These are phyloP conservation scores for Blennius ocellaris DNA, from an alignment of 2,113 vertebrate species.

Conservation along the genomic window DNA sequence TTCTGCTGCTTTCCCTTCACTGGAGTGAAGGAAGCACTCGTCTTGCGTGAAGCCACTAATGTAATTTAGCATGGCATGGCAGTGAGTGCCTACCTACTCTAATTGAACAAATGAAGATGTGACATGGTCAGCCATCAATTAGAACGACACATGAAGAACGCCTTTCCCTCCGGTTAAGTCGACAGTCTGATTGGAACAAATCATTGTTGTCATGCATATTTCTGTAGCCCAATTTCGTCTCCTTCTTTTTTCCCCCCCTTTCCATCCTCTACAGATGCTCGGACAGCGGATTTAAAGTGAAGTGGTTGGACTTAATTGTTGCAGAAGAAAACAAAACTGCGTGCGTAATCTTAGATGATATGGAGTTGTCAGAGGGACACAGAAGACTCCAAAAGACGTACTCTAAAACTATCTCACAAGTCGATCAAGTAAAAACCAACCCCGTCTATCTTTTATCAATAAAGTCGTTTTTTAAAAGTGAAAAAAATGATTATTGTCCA, in stretches of 20 bases:
- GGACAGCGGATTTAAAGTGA: constrained; percentile 50
- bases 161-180: constrained; percentile 54
- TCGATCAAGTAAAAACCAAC: neutral
- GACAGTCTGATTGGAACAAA: constrained; percentile 58
- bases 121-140: constrained; percentile 83
- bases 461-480: too few species aligned
- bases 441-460: too few species aligned
- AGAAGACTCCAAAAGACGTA: neutral
- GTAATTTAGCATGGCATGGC: constrained; percentile 65
- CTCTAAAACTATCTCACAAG: neutral
- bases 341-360: constrained; percentile 37
- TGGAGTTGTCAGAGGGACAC: constrained; percentile 41
- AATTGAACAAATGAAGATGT: constrained; percentile 82
- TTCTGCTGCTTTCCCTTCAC: constrained; percentile 36
- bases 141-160: constrained; percentile 64
- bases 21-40: constrained; percentile 52
- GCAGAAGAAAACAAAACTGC: constrained; percentile 21
- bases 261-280: constrained; percentile 11
- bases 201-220: constrained; percentile 56
- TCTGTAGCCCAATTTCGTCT: constrained; percentile 22
- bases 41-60: constrained; percentile 71
- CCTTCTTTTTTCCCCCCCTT: neutral
- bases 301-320: constrained; percentile 58
- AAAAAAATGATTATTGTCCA: neutral
- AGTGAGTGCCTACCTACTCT: constrained; percentile 66